A percentile compares a stretch with the other conserved stretches of the same genome.
These are phyloP conservation scores for Macroteleia sp. DNA, from an alignment of 2,888 invertebrate genomes.

Conservation along the genomic window DNA sequence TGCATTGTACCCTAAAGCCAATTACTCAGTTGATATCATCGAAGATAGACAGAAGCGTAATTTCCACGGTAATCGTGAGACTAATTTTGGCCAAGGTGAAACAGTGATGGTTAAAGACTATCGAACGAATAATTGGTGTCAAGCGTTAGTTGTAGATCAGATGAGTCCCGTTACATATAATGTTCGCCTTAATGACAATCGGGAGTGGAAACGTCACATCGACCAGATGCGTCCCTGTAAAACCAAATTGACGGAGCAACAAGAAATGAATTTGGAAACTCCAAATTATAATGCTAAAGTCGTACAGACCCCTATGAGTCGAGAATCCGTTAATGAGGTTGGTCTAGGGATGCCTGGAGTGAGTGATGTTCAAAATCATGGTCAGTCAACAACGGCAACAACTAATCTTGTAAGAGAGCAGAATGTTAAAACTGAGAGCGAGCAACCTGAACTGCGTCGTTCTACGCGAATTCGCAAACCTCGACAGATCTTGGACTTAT, in stretches of 20 bases:
- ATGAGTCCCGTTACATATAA: slow-evolving; percentile 50
- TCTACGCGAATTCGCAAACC: no score
- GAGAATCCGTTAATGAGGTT: no score
- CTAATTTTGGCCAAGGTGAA: slow-evolving; percentile 17
- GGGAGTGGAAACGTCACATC: slow-evolving; percentile 52
- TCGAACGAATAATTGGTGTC: slow-evolving; percentile 29
- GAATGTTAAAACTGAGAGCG: no score
- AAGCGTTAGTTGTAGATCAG: slow-evolving; percentile 33
- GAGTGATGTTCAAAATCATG: no score
- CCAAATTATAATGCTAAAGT: no score
- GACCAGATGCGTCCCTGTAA: slow-evolving; percentile 53
- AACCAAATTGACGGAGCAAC: slow-evolving; percentile 4
- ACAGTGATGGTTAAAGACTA: slow-evolving; percentile 54
- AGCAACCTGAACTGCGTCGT: no score
- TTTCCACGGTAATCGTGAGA: slow-evolving; percentile 44
- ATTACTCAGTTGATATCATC: slow-evolving; percentile 17
- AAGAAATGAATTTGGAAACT: no score
- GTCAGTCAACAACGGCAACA: no score
- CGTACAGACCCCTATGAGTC: no score
- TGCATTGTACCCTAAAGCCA: slow-evolving; percentile 25
- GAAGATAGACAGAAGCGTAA: slow-evolving; percentile 34
- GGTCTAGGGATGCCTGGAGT: no score
- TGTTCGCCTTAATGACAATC: slow-evolving; percentile 20
- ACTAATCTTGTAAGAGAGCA: no score
- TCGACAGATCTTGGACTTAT: no score